A percentile compares a stretch with the other conserved stretches of the same genome.
These are phyloP conservation scores for Microctonus aethiopoides DNA, from an alignment of 2,888 invertebrate genomes.

Conservation along the genomic window DNA sequence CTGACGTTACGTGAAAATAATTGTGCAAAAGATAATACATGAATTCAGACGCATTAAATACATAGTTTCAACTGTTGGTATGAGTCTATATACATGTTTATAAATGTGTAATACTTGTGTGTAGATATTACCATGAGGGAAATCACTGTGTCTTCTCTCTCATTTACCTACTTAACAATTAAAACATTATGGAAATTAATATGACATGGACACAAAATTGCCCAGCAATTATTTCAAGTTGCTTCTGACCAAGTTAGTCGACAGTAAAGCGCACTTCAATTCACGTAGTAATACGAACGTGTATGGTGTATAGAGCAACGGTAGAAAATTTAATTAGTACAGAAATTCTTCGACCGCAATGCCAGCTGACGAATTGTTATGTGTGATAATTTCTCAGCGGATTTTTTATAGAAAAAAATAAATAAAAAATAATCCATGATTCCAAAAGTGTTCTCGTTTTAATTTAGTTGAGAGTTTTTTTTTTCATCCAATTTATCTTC, in stretches of 20 bases:
- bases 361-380: conserved; percentile 44
- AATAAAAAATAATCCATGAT: too few relatives aligned
- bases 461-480: too few relatives aligned
- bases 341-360: conserved; percentile 38
- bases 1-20: conserved; percentile 41
- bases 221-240: background rate
- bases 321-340: conserved; percentile 34
- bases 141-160: background rate
- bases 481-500: too few relatives aligned
- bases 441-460: too few relatives aligned
- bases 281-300: too few relatives aligned
- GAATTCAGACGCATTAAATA: conserved; percentile 28
- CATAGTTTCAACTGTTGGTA: background rate
- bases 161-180: background rate
- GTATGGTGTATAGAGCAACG: background rate
- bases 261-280: background rate
- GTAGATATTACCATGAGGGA: background rate
- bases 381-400: background rate
- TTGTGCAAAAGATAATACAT: conserved; percentile 43
- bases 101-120: background rate
- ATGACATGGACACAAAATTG: background rate
- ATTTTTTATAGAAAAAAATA: background rate
- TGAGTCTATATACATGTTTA: background rate
- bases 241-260: background rate
- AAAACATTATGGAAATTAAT: background rate